phyloP scores from a whole-genome alignment of 1,140 invertebrate species.

The Pseudachorutes palmiensis region DNA sequence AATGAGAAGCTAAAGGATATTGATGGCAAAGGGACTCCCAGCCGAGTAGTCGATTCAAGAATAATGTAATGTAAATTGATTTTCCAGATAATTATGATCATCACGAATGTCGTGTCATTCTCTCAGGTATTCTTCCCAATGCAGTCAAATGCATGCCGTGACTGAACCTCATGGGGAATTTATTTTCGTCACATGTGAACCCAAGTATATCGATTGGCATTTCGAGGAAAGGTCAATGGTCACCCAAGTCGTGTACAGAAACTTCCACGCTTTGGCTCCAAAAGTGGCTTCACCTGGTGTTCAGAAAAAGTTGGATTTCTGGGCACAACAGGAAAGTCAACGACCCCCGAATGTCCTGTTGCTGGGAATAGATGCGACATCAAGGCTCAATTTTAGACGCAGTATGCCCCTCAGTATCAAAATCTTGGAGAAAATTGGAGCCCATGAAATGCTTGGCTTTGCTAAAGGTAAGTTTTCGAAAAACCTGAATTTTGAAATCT shows the following conservation, averaged over 20 bases:
- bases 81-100: neutral
- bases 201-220: neutral
- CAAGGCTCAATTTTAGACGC: constrained; percentile 70
- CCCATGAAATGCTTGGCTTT: constrained; percentile 32
- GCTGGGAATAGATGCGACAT: constrained; percentile 78
- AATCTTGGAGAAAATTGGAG: constrained; percentile 46
- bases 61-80: neutral
- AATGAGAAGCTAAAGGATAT: neutral
- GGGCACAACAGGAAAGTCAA: neutral
- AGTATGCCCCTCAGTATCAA: constrained; percentile 64
- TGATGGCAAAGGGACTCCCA: neutral
- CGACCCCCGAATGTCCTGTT: constrained; percentile 23
- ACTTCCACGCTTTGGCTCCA: constrained; percentile 19
- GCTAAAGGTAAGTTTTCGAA: constrained; percentile 35
- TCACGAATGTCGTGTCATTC: neutral
- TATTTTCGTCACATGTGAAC: constrained; percentile 10
- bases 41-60: neutral
- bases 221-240: neutral
- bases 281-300: neutral
- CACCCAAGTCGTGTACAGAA: constrained; percentile 13
- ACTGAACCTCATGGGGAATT: constrained; percentile 8
- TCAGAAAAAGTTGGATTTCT: constrained; percentile 10
- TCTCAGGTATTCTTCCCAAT: neutral
- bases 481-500: neutral
- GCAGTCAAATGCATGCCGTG: neutral